Conservation (phyloP, 37 sponge, comb jelly and placozoan species). For the Halichondria panicea region DNA sequence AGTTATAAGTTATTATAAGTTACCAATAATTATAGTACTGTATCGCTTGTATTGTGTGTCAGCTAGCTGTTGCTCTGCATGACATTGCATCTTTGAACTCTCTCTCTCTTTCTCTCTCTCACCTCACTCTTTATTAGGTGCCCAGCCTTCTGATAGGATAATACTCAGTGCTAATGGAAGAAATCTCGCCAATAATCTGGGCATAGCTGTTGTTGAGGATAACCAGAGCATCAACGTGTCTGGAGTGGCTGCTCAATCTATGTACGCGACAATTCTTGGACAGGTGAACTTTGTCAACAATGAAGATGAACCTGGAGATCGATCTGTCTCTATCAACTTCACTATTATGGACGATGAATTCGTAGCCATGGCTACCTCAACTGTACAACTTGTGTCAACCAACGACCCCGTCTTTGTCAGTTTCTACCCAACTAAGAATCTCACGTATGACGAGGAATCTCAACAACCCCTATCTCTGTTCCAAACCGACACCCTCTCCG, state of each 20-base stretch:
- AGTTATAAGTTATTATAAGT: too few species aligned
- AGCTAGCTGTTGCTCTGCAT: not conserved
- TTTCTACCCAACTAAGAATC: not conserved
- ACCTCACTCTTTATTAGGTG: not conserved
- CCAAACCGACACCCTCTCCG: constrained; percentile 12
- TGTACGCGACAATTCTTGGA: constrained; percentile 13
- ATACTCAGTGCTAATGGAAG: not conserved
- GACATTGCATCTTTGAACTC: not conserved
- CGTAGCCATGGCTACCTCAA: constrained; percentile 1
- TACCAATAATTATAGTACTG: too few species aligned
- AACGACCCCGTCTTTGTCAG: constrained; percentile 34
- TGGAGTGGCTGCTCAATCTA: constrained; percentile 8
- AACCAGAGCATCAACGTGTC: not conserved
- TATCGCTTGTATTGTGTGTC: too few species aligned
- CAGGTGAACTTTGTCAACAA: constrained; percentile 34
- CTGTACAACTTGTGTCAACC: constrained; percentile 16
- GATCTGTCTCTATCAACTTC: constrained; percentile 2
- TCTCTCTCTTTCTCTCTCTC: not conserved
- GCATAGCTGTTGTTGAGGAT: not conserved
- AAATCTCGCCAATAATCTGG: not conserved
- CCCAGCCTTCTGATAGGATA: constrained; percentile 4
- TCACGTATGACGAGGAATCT: constrained; percentile 26
- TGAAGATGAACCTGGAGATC: constrained; percentile 37
- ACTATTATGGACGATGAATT: constrained; percentile 20
- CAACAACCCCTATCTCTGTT: constrained; percentile 24